Evolutionary conservation across 2,797 vertebrate species (phyloP).

Genomic region (Pteropus rufus): DNA sequence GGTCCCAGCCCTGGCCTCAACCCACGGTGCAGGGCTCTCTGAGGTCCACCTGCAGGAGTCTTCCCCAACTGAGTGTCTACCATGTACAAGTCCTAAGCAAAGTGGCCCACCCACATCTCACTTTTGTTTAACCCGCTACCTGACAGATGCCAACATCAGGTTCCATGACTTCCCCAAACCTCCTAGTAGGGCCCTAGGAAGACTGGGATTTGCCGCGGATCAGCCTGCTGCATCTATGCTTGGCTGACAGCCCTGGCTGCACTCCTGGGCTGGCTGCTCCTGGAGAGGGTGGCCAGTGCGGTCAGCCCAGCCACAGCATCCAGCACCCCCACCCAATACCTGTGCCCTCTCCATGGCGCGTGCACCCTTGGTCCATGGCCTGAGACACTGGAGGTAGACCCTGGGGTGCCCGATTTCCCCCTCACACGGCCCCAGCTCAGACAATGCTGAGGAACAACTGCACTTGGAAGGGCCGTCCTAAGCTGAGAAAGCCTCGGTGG

Average conservation of each 20-base stretch:
- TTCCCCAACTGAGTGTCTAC: not conserved
- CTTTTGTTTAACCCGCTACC: not conserved
- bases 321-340: not conserved
- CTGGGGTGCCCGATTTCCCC: not conserved
- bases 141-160: not conserved
- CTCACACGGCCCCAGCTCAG: not conserved
- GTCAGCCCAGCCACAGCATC: not conserved
- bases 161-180: not conserved
- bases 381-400: not conserved
- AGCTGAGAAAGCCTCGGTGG: not conserved
- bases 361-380: not conserved
- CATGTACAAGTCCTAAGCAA: not conserved
- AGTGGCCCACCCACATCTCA: not conserved
- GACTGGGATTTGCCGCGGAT: not conserved
- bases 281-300: not conserved
- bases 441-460: not conserved
- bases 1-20: not conserved
- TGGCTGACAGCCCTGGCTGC: not conserved
- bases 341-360: rapidly evolving
- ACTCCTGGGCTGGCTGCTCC: not conserved
- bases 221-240: too few relatives aligned
- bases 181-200: not conserved
- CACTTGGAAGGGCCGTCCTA: not conserved
- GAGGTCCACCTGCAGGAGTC: not conserved
- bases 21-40: not conserved